These are phyloP conservation scores for Parazoanthus swiftii DNA, from an alignment of 92 coral and sea anemone genomes.

Conservation along the genomic window DNA sequence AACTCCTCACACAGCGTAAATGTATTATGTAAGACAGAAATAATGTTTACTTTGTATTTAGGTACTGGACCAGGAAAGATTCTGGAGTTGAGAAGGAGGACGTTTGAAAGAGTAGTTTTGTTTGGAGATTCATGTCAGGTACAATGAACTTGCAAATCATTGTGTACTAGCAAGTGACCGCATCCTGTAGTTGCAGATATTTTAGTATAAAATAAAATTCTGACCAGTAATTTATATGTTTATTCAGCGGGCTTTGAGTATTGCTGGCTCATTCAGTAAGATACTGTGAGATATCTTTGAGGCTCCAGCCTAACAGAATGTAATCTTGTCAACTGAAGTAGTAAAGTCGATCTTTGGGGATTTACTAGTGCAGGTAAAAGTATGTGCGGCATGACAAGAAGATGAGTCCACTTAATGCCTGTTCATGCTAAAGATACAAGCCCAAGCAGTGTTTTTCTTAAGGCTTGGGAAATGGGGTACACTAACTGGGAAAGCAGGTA, in stretches of 20 bases:
- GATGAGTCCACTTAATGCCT: no score
- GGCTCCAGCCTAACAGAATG: background rate
- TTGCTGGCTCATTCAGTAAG: background rate
- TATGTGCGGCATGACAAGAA: no score
- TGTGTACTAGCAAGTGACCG: background rate
- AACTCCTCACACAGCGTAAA: background rate
- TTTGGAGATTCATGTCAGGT: constrained; percentile 98
- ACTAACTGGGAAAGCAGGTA: no score
- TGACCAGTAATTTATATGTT: no score
- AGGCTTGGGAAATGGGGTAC: no score
- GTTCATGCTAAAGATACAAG: no score
- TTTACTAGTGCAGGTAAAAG: no score
- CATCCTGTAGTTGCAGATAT: background rate
- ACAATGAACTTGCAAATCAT: background rate
- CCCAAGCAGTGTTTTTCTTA: no score
- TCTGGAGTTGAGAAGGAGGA: constrained; percentile 82
- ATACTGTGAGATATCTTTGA: background rate
- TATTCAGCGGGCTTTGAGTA: background rate
- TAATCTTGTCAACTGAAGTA: no score
- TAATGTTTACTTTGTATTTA: constrained; percentile 12
- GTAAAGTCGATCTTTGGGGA: no score
- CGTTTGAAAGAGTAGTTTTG: constrained; percentile 81
- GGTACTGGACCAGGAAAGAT: constrained; percentile 98
- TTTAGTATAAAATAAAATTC: background rate
- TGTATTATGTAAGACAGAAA: background rate